Evolutionary conservation across 2,113 vertebrate species (phyloP), one percentile per base, ranked within the genome.

Genomic region (Carlito syrichta): DNA sequence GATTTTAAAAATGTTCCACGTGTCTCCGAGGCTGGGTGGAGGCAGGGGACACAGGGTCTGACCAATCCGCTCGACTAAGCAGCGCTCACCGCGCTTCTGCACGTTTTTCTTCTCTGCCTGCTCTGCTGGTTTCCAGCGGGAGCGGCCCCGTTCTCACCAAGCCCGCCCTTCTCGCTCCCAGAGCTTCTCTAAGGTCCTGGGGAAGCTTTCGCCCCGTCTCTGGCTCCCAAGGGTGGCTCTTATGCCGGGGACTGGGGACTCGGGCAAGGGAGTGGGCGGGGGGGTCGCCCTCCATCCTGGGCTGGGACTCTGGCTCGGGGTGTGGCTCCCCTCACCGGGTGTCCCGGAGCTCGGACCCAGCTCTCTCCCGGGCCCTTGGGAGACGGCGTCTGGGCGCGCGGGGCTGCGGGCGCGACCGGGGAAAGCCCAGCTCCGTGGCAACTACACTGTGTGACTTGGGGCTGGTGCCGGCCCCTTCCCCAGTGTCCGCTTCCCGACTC

Each of bases 311-410:
- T 13, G 17, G 86, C 45, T 89, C 32, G 35, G 35, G 2, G 32
- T 1, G 1, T 0, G n/a, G 14, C 38, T 19, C 40, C 3, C 3
- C 13, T 43, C 87, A 12, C 1, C 2, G 32, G 10, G 13, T 20
- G 48, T 35, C n/a, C 22, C 0, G 1, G 2, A 11, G 62, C 3
- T 0, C 0, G 23, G 35, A 25, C 27, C 43, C 68, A 0, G 50
- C 3, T 43, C 48, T 6, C 6, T 6, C 48, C 2, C 40, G 1
- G 22, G n/a, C 35, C 38, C 13, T 32, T 13, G 2, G 0, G 6
- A 25, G 50, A 50, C 10, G 35, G 54, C 20, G 6, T n/a, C 22
- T 2, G 4, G 19, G 45, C 2, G 11, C 6, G 30, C 2, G 17
- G 23, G 30, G 63, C 56, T 0, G 12, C 0, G 11, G 71, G 4